Conservation (phyloP, 2,888 invertebrate genomes). For the Eurois occulta region DNA sequence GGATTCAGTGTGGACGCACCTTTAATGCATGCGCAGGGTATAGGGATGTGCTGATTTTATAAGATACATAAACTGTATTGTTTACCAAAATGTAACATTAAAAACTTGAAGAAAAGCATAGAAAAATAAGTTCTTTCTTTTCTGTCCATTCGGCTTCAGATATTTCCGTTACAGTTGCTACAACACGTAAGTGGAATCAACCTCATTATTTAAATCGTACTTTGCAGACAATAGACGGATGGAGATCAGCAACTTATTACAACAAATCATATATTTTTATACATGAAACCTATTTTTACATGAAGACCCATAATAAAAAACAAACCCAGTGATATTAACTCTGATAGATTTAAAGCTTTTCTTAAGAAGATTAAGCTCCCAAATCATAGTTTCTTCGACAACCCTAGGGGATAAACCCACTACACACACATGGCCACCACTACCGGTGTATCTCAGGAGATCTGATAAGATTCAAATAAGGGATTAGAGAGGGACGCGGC, state of each 20-base stretch:
- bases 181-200: too few relatives aligned
- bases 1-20: constrained; percentile 86
- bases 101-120: background rate
- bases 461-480: constrained; percentile 91
- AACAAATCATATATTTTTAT: background rate
- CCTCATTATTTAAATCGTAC: too few relatives aligned
- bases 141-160: background rate
- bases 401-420: constrained; percentile 81
- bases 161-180: background rate
- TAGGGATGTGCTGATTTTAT: constrained; percentile 74
- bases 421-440: constrained; percentile 85
- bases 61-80: background rate
- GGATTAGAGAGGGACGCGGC: constrained; percentile 88
- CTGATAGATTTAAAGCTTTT: constrained; percentile 50
- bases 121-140: background rate
- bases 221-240: too few relatives aligned
- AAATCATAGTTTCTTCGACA: constrained; percentile 66
- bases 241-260: background rate
- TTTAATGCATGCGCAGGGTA: constrained; percentile 81
- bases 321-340: constrained; percentile 2
- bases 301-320: constrained; percentile 10
- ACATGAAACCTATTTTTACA: background rate
- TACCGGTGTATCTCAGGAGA: constrained; percentile 89
- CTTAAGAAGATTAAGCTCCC: constrained; percentile 51
- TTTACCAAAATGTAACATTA: background rate